Base-by-base conservation (phyloP, 1,140 invertebrate species). In the Mycetomoellerius zeteki region DNA sequence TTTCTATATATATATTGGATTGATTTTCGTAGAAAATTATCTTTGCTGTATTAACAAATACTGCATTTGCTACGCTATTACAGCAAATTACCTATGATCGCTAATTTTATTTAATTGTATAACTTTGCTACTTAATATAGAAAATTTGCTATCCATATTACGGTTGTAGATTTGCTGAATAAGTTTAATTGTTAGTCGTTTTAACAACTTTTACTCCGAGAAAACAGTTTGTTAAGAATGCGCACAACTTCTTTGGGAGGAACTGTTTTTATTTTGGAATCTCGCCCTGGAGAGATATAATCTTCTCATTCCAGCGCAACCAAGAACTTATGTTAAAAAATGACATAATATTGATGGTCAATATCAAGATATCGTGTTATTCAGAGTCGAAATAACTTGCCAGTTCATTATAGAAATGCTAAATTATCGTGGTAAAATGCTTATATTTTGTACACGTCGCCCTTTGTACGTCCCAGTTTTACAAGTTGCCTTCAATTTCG, bases 401-500 rank as follows among this genome's bases (percentile, higher is more conserved):
- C 37, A 27, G 24, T 50, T 75, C 19, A n/a, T 77, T 77, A 77
- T 27, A 62, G 16, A 54, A 65, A 64, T 27, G 58, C 24, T n/a
- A 78, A 78, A 56, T 30, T 64, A 14, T 62, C 37, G 10, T 24
- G 75, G 12, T 50, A 47, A 78, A 78, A 64, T 30, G 24, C 37
- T 64, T 78, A 64, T 27, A 78, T 50, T 64, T 64, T 64, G 37
- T 16, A n/a, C 3, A 19, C 47, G 24, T 78, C 24, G 37, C 58
- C 24, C 19, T 62, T 77, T 67, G 12, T 50, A 27, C 76, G 62
- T 80, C 64, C n/a, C 30, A 27, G 8, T 80, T 77, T 77, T 67
- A 52, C 16, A 67, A 67, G 60, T 60, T 21, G 43, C 19, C 27
- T 80, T 80, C 14, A 30, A 69, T 80, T 69, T 78, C 43, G 43